Percentiles rank a stretch among this genome's conserved stretches.
Conservation (phyloP, 2,113 vertebrate genomes). For the Mormyrus iriodes region DNA sequence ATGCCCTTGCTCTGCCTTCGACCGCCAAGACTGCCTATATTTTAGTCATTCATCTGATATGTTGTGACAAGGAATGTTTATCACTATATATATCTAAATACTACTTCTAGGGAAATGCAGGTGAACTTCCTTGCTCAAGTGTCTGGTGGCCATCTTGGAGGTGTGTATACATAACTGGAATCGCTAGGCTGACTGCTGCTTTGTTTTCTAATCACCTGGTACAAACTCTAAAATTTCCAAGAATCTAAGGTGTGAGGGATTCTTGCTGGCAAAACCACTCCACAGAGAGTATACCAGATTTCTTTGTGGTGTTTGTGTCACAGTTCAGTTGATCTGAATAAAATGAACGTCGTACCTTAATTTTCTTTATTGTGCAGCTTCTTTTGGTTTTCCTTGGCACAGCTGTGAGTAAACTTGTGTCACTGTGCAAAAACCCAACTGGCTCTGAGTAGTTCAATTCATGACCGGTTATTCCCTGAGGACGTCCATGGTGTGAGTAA, state of each 20-base stretch:
- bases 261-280: background rate
- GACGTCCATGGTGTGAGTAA: background rate
- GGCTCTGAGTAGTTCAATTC: background rate
- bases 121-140: background rate
- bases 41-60: background rate
- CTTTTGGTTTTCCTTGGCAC: background rate
- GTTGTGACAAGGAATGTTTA: background rate
- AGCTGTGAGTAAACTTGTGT: background rate
- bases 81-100: background rate
- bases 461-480: background rate
- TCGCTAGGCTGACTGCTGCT: background rate
- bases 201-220: background rate
- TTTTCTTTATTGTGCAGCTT: background rate
- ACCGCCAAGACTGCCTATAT: background rate
- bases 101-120: background rate
- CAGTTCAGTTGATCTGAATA: background rate
- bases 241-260: background rate
- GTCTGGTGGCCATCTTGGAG: background rate
- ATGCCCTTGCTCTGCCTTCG: background rate
- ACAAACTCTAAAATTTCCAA: background rate
- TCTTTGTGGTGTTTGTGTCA: background rate
- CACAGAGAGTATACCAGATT: background rate
- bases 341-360: background rate
- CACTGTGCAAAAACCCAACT: background rate
- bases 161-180: background rate